Conservation (phyloP, 2,797 vertebrate species). For the Heterohyrax brucei region DNA sequence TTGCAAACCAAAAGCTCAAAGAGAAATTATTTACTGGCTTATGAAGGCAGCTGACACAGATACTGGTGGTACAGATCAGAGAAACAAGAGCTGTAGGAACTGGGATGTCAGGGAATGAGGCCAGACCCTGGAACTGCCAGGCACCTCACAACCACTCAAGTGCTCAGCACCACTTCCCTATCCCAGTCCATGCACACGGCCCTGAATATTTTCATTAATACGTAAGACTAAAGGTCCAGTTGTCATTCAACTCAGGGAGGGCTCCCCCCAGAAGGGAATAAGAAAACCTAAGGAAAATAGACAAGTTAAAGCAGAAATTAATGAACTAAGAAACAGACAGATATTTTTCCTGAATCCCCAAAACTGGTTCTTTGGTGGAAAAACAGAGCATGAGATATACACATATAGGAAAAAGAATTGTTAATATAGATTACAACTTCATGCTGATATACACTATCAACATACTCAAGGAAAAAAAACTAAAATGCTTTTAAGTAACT, state of each 20-base stretch:
- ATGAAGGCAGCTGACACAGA: not conserved
- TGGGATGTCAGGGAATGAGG: not conserved
- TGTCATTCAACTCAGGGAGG: slow-evolving; percentile 33
- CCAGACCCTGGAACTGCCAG: not conserved
- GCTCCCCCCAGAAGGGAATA: not conserved
- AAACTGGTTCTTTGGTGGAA: not conserved
- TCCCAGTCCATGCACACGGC: not conserved
- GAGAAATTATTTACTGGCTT: slow-evolving; percentile 10
- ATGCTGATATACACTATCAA: not conserved
- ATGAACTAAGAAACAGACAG: not conserved
- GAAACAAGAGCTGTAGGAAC: not conserved
- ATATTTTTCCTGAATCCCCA: not conserved
- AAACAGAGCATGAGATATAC: not conserved
- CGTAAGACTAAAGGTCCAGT: not conserved
- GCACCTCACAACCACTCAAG: not conserved
- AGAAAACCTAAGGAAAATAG: slow-evolving; percentile 15
- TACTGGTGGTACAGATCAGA: not conserved
- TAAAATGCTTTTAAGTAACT: not conserved
- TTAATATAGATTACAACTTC: not conserved
- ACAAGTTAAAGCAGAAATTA: not conserved
- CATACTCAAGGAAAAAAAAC: not conserved
- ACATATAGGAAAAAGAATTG: not conserved
- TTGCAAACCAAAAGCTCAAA: slow-evolving; percentile 8
- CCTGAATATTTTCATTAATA: not conserved
- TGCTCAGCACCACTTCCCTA: not conserved